Evolutionary conservation across 1,140 invertebrate species (phyloP), one percentile per base, ranked within the genome.

Genomic region (Drosophila carrolli): DNA sequence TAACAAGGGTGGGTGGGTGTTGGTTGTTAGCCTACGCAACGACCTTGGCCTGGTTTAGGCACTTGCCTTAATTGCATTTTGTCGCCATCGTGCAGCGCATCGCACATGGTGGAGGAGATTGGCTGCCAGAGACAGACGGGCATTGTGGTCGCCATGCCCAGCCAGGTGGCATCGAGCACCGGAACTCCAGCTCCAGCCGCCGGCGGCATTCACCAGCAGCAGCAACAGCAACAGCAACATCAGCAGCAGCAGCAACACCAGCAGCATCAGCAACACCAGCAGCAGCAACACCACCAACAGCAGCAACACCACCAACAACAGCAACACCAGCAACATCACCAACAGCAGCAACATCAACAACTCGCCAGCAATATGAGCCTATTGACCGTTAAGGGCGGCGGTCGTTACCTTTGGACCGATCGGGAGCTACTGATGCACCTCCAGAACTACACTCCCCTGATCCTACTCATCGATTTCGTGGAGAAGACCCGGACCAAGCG

Each of bases 401-500:
- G 75, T 0, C 78, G 86, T 10, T 91, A 91, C 53, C 37, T 91
- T 0, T 91, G 90, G 90, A 91, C 90, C 0, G 90, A 91, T 51
- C 71, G 90, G 19, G 90, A 91, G 56, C 68, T 91, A 0, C 8
- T 91, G 2, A 91, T 91, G 90, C 90, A 91, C 66, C 57, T 91
- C 27, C 90, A 91, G 61, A 91, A 91, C 53, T 91, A 91, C 56
- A 91, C 90, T 6, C 90, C 90, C 0, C 51, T 91, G 7, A 91
- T 91, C 9, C 54, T 90, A 29, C 60, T 91, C 3, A 91, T 91
- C 50, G 90, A 91, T 58, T 91, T 91, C 40, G 90, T 91, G 75
- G 85, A 91, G 40, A 91, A 91, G 62, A 91, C 90, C 0, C 82
- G 90, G 11, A 91, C 90, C 29, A 91, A 91, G 55, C 90, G 90